Conservation (phyloP, 2,888 invertebrate species). For the Ypsolopha sequella region DNA sequence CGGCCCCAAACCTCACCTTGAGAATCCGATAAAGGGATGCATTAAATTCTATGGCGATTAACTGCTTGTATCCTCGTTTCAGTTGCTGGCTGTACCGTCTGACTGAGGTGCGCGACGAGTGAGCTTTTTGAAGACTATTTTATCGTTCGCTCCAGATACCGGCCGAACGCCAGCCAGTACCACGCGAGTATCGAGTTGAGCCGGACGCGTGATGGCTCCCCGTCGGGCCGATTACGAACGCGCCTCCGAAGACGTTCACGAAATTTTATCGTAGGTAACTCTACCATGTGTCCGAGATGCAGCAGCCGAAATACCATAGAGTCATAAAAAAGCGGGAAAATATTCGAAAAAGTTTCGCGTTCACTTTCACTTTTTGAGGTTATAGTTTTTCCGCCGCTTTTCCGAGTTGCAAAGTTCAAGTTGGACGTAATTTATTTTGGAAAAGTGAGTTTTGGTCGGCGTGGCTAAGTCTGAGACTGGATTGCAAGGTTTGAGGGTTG, state of each 20-base stretch:
- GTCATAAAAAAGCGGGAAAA: conserved; percentile 22
- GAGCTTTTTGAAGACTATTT: conserved; percentile 29
- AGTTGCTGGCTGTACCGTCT: background rate
- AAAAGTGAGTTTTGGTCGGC: conserved; percentile 40
- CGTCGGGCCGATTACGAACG: conserved; percentile 7
- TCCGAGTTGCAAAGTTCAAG: conserved; percentile 28
- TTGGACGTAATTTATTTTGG: conserved; percentile 57
- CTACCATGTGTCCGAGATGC: conserved; percentile 34
- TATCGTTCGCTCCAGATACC: conserved; percentile 39
- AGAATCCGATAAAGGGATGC: too few relatives aligned
- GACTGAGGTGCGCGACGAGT: background rate
- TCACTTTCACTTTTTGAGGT: conserved; percentile 35
- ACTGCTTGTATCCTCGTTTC: background rate
- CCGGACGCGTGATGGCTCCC: conserved; percentile 39
- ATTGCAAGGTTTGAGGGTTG: conserved; percentile 34
- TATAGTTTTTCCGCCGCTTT: conserved; percentile 39
- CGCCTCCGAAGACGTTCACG: conserved; percentile 42
- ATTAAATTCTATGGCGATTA: too few relatives aligned
- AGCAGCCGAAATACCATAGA: conserved; percentile 33
- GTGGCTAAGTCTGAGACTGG: conserved; percentile 35
- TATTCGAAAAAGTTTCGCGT: conserved; percentile 15
- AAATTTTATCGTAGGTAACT: conserved; percentile 43
- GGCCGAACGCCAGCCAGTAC: conserved; percentile 33
- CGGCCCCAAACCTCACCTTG: too few relatives aligned
- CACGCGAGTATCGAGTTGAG: conserved; percentile 44